A percentile compares a stretch with the other conserved stretches of the same genome.
Evolutionary conservation across 2,113 vertebrate genomes (phyloP).

Genomic region (Edolisoma coerulescens): DNA sequence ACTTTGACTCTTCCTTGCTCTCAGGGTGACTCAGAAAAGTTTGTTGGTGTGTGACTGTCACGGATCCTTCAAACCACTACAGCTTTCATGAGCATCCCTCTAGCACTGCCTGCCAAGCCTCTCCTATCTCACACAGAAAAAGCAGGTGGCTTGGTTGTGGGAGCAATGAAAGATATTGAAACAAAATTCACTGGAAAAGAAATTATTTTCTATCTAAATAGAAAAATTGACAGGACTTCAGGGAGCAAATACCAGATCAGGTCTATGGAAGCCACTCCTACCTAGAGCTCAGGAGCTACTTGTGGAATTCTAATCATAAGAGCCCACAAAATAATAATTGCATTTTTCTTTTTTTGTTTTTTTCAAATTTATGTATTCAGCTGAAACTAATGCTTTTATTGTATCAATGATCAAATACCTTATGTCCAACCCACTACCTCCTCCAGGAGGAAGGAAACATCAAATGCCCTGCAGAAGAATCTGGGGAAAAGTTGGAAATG

Average conservation of each 20-base stretch:
- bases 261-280: neutral
- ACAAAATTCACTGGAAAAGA: neutral
- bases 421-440: neutral
- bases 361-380: neutral
- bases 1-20: neutral
- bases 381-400: neutral
- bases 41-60: neutral
- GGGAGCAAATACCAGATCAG: neutral
- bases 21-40: neutral
- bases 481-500: neutral
- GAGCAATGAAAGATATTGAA: neutral
- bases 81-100: neutral
- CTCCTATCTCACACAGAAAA: neutral
- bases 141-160: neutral
- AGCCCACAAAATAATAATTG: neutral
- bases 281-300: neutral
- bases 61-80: neutral
- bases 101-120: neutral
- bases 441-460: neutral
- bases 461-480: neutral
- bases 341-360: neutral
- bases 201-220: neutral
- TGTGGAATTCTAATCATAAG: neutral
- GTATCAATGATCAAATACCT: neutral
- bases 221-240: neutral